Conservation (phyloP, 2,113 vertebrate species). For the Oplegnathus fasciatus region DNA sequence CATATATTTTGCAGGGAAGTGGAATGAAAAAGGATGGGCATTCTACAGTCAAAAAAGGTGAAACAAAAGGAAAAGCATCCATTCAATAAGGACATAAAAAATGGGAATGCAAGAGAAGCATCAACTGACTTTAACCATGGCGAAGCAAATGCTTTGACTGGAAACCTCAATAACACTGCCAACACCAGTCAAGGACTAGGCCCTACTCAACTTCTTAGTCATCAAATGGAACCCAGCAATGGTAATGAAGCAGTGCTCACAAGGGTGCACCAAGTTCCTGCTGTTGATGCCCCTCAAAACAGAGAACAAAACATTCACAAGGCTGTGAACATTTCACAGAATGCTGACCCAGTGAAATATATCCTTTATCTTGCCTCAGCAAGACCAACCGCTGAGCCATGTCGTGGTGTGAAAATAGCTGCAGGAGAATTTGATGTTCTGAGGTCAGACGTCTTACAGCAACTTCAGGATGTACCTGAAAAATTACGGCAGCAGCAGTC, state of each 20-base stretch:
- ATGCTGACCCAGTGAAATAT: not conserved
- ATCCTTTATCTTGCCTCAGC: not conserved
- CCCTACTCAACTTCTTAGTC: not conserved
- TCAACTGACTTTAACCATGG: not conserved
- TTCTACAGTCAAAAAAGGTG: not conserved
- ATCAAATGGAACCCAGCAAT: not conserved
- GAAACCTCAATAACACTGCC: not conserved
- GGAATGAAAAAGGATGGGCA: slow-evolving; percentile 8
- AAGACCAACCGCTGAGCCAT: not conserved
- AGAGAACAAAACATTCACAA: not conserved
- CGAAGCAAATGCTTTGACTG: not conserved
- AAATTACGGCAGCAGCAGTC: not conserved
- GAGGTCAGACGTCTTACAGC: not conserved
- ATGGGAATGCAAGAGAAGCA: not conserved
- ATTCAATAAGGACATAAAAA: not conserved
- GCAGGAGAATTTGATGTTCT: not conserved
- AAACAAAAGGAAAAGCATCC: not conserved
- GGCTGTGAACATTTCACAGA: not conserved
- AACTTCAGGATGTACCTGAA: not conserved
- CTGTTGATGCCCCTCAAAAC: not conserved
- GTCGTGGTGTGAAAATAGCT: not conserved
- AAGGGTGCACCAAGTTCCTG: not conserved
- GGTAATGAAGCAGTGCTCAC: not conserved
- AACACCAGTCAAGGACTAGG: not conserved
- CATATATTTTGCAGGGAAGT: not conserved